Base-by-base conservation (phyloP, 53 echinoderm and acorn worm genomes). In the Temnopleurus reevesii region DNA sequence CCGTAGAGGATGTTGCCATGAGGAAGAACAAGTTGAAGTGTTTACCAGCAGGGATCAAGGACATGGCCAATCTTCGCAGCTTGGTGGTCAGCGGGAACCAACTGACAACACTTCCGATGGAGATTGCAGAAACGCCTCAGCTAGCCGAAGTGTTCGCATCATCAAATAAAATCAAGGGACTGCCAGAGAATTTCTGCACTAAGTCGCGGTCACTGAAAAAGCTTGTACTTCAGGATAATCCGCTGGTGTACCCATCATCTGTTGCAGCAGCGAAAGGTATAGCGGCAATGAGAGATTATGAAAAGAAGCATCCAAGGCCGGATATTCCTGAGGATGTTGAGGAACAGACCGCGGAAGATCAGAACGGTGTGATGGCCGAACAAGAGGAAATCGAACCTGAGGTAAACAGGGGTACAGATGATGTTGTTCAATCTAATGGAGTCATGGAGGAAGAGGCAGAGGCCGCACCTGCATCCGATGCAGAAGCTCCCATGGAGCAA, bases 11-110 rank as follows among this genome's bases (percentile, higher is more conserved):
- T 91, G 46, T 97, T 18, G 89, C 94, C 86, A 91, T 99, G 90
- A 92, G 92, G 79, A 89, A 87, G 27, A 99, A 99, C 76, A 92
- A 87, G 41, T 51, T 99, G 17, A 84, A 89, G 36, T 53, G 53
- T 31, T 76, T 99, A 44, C 96, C 99, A 2, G 64, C 89, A 27
- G 92, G 65, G 53, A 93, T 96, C 56, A 86, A 63, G 18, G 89
- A 91, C 76, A 99, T 99, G 94, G 55, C 65, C 30, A 87, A 89
- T 35, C 93, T 99, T 49, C 85, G 89, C 71, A 86, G 92, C 38
- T 53, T 99, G 24, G 92, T 96, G 23, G 82, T 95, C 12, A 92
- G 93, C 54, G 94, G 93, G 86, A 99, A 99, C 76, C 89, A 96
- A 79, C 47, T 99, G 27, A 81, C 91, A 0, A 89, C 91, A 0